Evolutionary conservation across 2,888 invertebrate genomes (phyloP).

Genomic region (Hyalella azteca): DNA sequence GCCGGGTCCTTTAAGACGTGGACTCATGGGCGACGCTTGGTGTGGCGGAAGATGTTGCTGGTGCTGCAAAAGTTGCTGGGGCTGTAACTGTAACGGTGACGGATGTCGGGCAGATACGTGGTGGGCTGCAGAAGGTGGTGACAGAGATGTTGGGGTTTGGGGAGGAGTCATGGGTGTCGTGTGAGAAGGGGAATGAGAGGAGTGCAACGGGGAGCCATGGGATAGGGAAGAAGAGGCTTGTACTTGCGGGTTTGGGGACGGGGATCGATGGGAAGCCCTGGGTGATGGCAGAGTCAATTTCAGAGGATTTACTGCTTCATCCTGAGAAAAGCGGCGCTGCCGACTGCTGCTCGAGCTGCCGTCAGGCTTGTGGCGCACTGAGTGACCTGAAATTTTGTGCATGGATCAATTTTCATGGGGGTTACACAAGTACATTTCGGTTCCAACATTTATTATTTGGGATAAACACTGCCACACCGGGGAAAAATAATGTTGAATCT

Average conservation of each 20-base stretch:
- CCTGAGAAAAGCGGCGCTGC: constrained; percentile 24
- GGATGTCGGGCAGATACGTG: constrained; percentile 13
- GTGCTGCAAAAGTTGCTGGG: constrained; percentile 33
- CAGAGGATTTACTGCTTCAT: constrained; percentile 21
- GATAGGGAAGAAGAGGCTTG: constrained; percentile 31
- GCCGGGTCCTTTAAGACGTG: constrained; percentile 15
- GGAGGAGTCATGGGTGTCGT: constrained; percentile 29
- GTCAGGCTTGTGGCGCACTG: constrained; percentile 38
- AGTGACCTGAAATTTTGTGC: constrained; percentile 9
- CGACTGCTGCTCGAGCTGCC: background rate
- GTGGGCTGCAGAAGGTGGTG: constrained; percentile 3
- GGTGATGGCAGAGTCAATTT: constrained; percentile 38
- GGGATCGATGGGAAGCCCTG: constrained; percentile 28
- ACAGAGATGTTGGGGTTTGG: constrained; percentile 33
- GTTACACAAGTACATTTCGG: no score
- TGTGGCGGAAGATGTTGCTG: constrained; percentile 24
- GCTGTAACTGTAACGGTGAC: constrained; percentile 31
- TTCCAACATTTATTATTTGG: no score
- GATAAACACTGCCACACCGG: no score
- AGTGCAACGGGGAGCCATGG: constrained; percentile 28
- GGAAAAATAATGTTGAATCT: no score
- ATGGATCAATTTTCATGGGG: background rate
- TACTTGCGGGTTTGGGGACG: constrained; percentile 31
- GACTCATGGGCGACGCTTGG: constrained; percentile 31
- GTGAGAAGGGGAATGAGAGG: constrained; percentile 38